Conservation (phyloP, 2,113 vertebrate genomes). For the Microcebus tavaratra region DNA sequence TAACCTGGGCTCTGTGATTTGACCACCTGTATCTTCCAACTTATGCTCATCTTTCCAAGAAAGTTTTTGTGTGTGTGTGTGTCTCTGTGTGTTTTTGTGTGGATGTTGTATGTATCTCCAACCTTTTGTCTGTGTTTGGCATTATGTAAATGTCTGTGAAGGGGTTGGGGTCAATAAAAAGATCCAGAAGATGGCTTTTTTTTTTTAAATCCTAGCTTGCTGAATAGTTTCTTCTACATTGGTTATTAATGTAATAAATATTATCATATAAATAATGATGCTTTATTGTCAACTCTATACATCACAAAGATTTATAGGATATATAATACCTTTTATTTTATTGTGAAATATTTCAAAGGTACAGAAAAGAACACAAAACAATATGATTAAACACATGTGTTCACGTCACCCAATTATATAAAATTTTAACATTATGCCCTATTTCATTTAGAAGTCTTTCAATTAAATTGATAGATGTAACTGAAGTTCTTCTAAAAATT, state of each 20-base stretch:
- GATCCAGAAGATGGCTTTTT: background rate
- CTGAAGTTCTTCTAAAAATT: background rate
- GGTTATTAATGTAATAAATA: constrained; percentile 39
- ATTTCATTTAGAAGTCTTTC: background rate
- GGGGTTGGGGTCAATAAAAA: background rate
- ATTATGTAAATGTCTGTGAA: background rate
- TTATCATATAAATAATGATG: background rate
- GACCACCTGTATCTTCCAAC: background rate
- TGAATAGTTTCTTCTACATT: background rate
- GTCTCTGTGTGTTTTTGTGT: no score
- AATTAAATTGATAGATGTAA: background rate
- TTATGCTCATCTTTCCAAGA: background rate
- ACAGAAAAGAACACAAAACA: background rate
- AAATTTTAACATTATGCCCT: background rate
- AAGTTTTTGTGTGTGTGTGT: no score
- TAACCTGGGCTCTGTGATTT: constrained; percentile 59
- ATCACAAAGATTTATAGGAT: background rate
- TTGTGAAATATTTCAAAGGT: constrained; percentile 1
- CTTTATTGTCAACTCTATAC: background rate
- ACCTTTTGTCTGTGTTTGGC: background rate
- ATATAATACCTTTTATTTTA: background rate
- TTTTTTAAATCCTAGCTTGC: background rate
- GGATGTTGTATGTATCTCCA: background rate
- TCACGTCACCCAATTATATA: background rate
- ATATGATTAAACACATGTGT: background rate